A percentile compares a stretch with the other conserved stretches of the same genome.
phyloP scores from a whole-genome alignment of 2,888 invertebrate genomes.

The Campopleginae sp. region DNA sequence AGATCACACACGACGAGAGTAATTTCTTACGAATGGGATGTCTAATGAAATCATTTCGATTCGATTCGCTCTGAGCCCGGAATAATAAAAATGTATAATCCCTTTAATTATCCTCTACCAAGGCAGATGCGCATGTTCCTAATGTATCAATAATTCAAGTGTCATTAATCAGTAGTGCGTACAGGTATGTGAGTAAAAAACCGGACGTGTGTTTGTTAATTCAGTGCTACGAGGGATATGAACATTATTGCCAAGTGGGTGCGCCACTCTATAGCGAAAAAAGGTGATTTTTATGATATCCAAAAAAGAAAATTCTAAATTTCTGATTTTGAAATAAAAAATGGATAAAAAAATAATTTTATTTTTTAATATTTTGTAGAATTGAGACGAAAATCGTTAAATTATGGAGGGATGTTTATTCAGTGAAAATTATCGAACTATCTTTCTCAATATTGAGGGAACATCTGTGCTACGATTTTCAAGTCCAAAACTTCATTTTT shows the following conservation, averaged over 20 bases:
- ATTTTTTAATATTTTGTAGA: too few species aligned
- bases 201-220: background rate
- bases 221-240: background rate
- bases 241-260: too few species aligned
- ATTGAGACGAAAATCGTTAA: too few species aligned
- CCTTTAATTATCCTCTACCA: background rate
- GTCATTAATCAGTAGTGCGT: background rate
- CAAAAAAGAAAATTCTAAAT: too few species aligned
- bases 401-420: too few species aligned
- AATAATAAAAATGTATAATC: background rate
- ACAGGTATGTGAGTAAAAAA: background rate
- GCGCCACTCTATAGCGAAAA: too few species aligned
- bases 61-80: slow-evolving; percentile 27
- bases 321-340: too few species aligned
- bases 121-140: background rate
- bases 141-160: slow-evolving; percentile 17
- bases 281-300: too few species aligned
- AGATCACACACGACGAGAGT: slow-evolving; percentile 23
- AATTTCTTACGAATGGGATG: slow-evolving; percentile 2
- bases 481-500: slow-evolving; percentile 4
- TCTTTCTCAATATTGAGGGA: too few species aligned
- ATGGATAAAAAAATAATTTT: too few species aligned
- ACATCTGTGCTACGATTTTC: background rate
- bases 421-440: too few species aligned
- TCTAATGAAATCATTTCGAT: slow-evolving; percentile 49